Conservation (phyloP, 2,888 invertebrate species). For the Celastrina argiolus region DNA sequence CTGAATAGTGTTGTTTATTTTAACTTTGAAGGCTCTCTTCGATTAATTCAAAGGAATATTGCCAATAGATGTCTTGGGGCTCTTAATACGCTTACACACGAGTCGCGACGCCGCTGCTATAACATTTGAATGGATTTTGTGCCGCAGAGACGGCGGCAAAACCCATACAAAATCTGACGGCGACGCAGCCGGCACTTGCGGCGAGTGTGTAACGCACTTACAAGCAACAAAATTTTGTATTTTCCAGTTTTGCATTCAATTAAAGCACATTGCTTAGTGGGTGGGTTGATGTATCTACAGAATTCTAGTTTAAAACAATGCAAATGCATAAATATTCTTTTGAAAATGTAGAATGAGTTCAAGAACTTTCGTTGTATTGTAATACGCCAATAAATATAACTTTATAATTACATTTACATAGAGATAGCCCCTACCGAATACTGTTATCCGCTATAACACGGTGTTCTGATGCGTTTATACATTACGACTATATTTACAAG, state of each 20-base stretch:
- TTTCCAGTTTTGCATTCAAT: not conserved
- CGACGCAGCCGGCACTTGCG: too few species aligned
- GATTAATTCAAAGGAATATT: not conserved
- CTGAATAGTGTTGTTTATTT: not conserved
- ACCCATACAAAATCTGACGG: too few species aligned
- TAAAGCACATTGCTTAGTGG: not conserved
- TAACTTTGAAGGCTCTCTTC: not conserved
- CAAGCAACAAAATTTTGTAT: not conserved
- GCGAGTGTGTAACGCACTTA: too few species aligned
- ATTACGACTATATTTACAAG: conserved; percentile 51
- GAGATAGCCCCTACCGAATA: conserved; percentile 35
- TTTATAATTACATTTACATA: conserved; percentile 5
- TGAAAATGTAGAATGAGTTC: not conserved
- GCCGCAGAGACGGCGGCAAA: too few species aligned
- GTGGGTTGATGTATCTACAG: not conserved
- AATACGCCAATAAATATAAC: not conserved
- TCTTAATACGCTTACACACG: too few species aligned
- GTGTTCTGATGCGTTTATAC: conserved; percentile 48
- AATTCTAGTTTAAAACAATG: not conserved
- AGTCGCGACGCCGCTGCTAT: too few species aligned
- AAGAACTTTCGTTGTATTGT: conserved; percentile 16
- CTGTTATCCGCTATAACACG: conserved; percentile 37
- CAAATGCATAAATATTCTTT: not conserved
- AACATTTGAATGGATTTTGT: too few species aligned
- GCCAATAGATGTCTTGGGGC: conserved; percentile 1